Evolutionary conservation across 2,797 vertebrate genomes (phyloP), one percentile per base, ranked within the genome.

Genomic region (Phyllotis vaccarum): DNA sequence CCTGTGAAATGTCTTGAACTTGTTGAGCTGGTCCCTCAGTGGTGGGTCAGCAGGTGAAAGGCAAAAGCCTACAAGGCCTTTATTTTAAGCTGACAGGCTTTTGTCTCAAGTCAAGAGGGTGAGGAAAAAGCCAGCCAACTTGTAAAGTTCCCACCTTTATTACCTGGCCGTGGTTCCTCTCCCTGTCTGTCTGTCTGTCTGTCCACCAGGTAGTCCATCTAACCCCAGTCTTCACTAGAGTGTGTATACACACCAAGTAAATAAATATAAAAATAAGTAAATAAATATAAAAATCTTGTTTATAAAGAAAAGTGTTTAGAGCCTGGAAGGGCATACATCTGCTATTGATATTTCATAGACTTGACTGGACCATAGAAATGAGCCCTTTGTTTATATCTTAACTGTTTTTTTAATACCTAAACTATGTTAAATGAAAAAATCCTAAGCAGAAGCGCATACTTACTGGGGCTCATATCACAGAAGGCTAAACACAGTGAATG

Each of bases 341-440:
- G 49, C 31, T 70, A 29, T 60, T 58, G 40, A 19, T 92, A 86
- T 82, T 95, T 92, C 90, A 74, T 34, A 68, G 56, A 12, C 34
- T 34, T 58, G 22, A 54, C 62, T 83, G 91, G 60, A 75, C 40
- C 17, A 27, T 66, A n/a, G 75, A 87, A 95, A 80, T 5, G 21
- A 60, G 52, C 56, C 68, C 66, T 80, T 95, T 31, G 66, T 90
- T 93, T 82, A 2, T 27, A 76, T 10, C 46, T 83, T 88, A 79
- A 85, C 86, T 83, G 64, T 81, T 78, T 93, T 89, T 86, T 52
- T 46, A 66, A 66, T 49, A 78, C 40, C n/a, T 79, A 29, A 70
- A 76, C 92, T 93, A 46, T 62, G 91, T 89, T 94, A 96, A 91
- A 79, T 82, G 37, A 80, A 92, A 88, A 79, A n/a, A 31, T 75